Conservation (phyloP, 2,888 invertebrate genomes). For the Cantharis lateralis region DNA sequence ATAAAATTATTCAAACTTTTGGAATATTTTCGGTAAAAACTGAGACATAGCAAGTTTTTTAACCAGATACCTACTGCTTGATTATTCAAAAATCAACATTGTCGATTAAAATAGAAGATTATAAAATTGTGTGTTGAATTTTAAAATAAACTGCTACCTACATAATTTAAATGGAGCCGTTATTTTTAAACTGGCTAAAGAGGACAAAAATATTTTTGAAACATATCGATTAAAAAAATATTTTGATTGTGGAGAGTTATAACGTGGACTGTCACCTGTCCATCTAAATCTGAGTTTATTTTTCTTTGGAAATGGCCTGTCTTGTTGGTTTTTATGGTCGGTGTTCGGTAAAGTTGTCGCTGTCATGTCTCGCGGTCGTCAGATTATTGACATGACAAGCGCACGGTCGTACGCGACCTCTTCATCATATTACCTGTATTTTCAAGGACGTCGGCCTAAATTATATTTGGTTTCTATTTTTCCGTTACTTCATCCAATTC, state of each 20-base stretch:
- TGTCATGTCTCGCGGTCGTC: constrained; percentile 48
- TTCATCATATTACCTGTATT: constrained; percentile 51
- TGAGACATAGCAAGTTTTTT: neutral
- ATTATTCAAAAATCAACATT: neutral
- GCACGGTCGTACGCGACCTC: constrained; percentile 48
- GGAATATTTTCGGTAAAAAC: neutral
- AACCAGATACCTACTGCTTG: neutral
- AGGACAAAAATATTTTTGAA: neutral
- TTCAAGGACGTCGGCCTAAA: constrained; percentile 40
- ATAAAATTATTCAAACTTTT: neutral
- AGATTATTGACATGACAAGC: constrained; percentile 50
- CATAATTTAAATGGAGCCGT: constrained; percentile 1
- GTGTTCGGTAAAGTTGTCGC: constrained; percentile 37
- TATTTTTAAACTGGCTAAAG: constrained; percentile 3
- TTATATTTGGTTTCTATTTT: constrained; percentile 8
- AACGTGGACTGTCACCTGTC: constrained; percentile 22
- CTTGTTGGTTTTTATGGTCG: constrained; percentile 26
- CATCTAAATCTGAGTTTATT: constrained; percentile 23
- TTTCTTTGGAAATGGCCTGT: constrained; percentile 29
- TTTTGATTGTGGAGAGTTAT: neutral
- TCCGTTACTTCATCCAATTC: neutral
- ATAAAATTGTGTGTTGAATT: constrained; percentile 1
- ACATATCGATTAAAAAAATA: neutral
- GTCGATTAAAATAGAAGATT: neutral
- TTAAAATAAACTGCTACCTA: constrained; percentile 10